These are phyloP conservation scores for Coremacera marginata DNA, from an alignment of 2,888 invertebrate species.

Conservation along the genomic window DNA sequence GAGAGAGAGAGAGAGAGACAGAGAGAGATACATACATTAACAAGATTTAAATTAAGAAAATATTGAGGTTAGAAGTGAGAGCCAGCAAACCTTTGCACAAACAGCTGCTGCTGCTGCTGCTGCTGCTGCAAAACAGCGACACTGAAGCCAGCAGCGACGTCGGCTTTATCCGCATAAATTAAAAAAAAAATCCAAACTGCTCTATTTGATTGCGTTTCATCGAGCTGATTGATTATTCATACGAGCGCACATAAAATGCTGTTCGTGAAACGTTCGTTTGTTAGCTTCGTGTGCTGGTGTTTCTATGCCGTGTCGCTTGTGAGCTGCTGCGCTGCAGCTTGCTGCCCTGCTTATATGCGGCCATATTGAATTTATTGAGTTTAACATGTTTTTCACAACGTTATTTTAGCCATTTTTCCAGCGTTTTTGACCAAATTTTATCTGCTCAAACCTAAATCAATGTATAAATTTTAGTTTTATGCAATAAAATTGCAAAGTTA, in stretches of 20 bases:
- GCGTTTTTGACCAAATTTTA: conserved; percentile 18
- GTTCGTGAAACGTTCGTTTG: conserved; percentile 19
- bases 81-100: background rate
- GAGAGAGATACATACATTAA: background rate
- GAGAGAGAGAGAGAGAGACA: background rate
- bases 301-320: conserved; percentile 14
- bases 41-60: background rate
- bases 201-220: conserved; percentile 7
- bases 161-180: background rate
- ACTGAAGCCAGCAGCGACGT: background rate
- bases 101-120: background rate
- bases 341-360: conserved; percentile 38
- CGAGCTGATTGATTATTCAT: background rate
- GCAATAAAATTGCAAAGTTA: conserved; percentile 21
- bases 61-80: background rate
- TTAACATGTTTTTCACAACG: conserved; percentile 43
- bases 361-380: conserved; percentile 51
- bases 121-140: background rate
- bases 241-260: conserved; percentile 18
- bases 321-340: conserved; percentile 15
- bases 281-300: conserved; percentile 27
- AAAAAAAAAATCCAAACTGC: conserved; percentile 3
- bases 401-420: conserved; percentile 43
- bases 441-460: conserved; percentile 12
- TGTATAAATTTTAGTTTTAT: conserved; percentile 39